Evolutionary conservation across 35 echinoderm and acorn worm genomes (phyloP).

Genomic region (Heliocidaris tuberculata): DNA sequence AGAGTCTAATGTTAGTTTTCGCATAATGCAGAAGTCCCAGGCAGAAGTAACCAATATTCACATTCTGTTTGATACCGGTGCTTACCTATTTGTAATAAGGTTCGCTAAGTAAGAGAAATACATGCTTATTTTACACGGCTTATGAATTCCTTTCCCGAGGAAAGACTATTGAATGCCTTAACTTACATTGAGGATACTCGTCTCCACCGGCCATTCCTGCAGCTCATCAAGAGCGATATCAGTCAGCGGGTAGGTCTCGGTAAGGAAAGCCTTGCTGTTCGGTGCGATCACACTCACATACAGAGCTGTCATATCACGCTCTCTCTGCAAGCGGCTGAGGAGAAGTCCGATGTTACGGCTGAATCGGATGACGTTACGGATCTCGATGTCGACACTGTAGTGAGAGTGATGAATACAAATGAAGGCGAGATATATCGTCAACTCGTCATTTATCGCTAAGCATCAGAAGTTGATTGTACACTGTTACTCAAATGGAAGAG

Average conservation of each 20-base stretch:
- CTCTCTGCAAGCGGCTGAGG: conserved; percentile 62
- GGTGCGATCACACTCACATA: conserved; percentile 68
- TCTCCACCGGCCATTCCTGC: conserved; percentile 66
- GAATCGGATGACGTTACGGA: conserved; percentile 71
- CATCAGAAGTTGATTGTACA: too few relatives aligned
- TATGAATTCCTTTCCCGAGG: too few relatives aligned
- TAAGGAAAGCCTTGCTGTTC: conserved; percentile 63
- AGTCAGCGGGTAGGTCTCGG: conserved; percentile 66
- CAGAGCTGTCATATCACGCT: conserved; percentile 75
- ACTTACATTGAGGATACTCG: conserved; percentile 45
- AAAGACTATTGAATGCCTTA: too few relatives aligned
- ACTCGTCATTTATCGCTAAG: neutral
- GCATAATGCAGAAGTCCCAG: too few relatives aligned
- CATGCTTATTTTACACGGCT: too few relatives aligned
- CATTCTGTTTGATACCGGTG: too few relatives aligned
- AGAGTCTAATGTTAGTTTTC: too few relatives aligned
- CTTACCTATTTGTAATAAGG: too few relatives aligned
- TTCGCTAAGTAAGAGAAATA: too few relatives aligned
- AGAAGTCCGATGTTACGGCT: conserved; percentile 71
- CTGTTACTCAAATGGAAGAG: too few relatives aligned
- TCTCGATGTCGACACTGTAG: conserved; percentile 54
- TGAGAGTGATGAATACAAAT: neutral
- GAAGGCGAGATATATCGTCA: neutral
- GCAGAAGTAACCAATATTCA: too few relatives aligned
- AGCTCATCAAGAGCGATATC: conserved; percentile 66